Conservation (phyloP, 1,140 invertebrate species). For the Diorhabda elongata region DNA sequence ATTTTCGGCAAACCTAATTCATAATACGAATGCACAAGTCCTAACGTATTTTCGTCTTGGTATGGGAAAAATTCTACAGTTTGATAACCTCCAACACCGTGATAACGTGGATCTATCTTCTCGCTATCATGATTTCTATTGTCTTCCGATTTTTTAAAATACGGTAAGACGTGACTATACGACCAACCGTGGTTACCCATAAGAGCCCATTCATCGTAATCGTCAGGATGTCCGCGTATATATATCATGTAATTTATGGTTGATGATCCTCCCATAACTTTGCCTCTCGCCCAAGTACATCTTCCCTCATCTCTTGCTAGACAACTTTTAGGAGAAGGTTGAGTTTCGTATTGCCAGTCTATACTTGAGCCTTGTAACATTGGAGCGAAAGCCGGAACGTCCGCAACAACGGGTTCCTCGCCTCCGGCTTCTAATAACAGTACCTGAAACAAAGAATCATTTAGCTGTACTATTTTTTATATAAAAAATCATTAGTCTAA, state of each 20-base stretch:
- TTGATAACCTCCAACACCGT: conserved; percentile 56
- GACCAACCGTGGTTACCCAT: conserved; percentile 51
- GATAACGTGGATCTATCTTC: conserved; percentile 52
- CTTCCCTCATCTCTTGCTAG: conserved; percentile 43
- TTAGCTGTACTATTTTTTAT: not conserved
- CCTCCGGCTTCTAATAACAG: conserved; percentile 73
- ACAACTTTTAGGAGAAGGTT: conserved; percentile 52
- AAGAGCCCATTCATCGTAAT: conserved; percentile 54
- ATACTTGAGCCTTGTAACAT: conserved; percentile 53
- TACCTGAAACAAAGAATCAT: conserved; percentile 49
- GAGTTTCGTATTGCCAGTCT: conserved; percentile 59
- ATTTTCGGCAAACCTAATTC: conserved; percentile 55
- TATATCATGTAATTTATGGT: conserved; percentile 56
- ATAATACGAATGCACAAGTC: conserved; percentile 56
- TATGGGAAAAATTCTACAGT: conserved; percentile 61
- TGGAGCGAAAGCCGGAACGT: conserved; percentile 61
- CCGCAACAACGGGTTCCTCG: conserved; percentile 66
- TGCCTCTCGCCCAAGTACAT: conserved; percentile 52
- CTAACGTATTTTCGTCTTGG: conserved; percentile 53
- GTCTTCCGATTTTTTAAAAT: conserved; percentile 54
- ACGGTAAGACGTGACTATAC: conserved; percentile 52
- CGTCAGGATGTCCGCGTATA: conserved; percentile 51
- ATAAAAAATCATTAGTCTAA: not conserved
- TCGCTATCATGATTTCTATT: conserved; percentile 48
- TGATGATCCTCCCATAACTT: conserved; percentile 54